A percentile compares a stretch with the other conserved stretches of the same genome.
These are phyloP conservation scores for Steinernema scapterisci DNA, from an alignment of 2,888 invertebrate genomes.

Conservation along the genomic window DNA sequence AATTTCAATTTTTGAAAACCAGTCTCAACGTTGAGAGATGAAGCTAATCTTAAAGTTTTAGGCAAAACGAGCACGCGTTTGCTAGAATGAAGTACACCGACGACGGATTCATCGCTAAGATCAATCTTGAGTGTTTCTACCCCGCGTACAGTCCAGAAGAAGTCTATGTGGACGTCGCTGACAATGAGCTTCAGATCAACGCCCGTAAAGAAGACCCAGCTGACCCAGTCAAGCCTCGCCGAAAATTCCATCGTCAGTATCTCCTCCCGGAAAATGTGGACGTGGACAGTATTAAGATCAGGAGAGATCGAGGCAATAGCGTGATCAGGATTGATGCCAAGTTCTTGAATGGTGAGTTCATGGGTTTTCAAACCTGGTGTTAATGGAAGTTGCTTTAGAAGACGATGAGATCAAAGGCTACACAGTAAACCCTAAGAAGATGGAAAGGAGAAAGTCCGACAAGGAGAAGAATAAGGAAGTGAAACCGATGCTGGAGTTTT, in stretches of 20 bases:
- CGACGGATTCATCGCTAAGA: neutral
- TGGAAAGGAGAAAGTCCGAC: no score
- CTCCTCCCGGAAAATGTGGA: slow-evolving; percentile 42
- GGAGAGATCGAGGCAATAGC: neutral
- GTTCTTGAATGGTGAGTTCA: neutral
- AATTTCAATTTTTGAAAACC: no score
- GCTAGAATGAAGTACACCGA: slow-evolving; percentile 11
- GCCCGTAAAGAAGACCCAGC: slow-evolving; percentile 38
- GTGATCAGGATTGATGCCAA: neutral
- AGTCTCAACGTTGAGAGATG: no score
- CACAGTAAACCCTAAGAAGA: no score
- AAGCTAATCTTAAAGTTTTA: no score
- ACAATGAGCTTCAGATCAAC: slow-evolving; percentile 41
- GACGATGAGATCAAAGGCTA: no score
- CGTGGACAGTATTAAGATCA: slow-evolving; percentile 36
- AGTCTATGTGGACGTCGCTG: slow-evolving; percentile 32
- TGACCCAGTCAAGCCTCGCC: slow-evolving; percentile 35
- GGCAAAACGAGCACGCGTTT: neutral
- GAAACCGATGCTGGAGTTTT: neutral
- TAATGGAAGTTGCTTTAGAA: no score
- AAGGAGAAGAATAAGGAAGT: neutral
- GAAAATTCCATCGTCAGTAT: slow-evolving; percentile 40
- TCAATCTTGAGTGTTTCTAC: neutral
- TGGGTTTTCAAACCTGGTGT: no score
- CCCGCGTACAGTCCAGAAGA: neutral